Evolutionary conservation across 2,113 vertebrate genomes (phyloP).

Genomic region (Otolemur garnettii): DNA sequence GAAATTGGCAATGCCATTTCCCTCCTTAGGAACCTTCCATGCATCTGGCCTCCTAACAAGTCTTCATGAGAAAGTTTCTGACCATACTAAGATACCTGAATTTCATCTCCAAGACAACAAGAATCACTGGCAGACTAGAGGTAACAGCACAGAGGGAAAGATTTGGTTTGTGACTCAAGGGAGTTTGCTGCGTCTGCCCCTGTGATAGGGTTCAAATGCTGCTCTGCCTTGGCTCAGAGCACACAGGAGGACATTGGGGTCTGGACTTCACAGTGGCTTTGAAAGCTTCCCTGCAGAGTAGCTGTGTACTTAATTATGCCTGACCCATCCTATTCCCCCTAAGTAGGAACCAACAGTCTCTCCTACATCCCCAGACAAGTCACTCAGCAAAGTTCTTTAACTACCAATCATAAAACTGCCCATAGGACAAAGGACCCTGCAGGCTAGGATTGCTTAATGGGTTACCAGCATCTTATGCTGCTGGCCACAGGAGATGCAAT

Average conservation of each 20-base stretch:
- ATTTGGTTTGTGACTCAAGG: background rate
- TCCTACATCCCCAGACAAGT: background rate
- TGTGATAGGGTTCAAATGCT: background rate
- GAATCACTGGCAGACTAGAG: background rate
- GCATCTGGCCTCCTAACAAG: background rate
- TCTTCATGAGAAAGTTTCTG: background rate
- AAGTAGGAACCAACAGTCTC: background rate
- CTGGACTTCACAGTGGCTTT: background rate
- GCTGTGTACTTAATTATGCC: background rate
- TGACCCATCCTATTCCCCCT: background rate
- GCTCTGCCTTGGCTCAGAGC: background rate
- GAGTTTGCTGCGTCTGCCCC: background rate
- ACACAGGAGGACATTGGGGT: background rate
- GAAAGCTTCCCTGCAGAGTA: too few species aligned
- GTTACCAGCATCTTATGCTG: background rate
- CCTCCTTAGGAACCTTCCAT: background rate
- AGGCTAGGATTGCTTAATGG: background rate
- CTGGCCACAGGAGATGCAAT: background rate
- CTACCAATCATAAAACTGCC: too few species aligned
- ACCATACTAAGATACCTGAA: background rate
- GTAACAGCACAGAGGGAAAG: background rate
- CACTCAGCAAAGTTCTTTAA: too few species aligned
- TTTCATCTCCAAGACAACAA: background rate
- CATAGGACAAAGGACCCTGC: background rate
- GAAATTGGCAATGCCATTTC: rapidly evolving